Evolutionary conservation across 2,888 invertebrate genomes (phyloP).

Genomic region (Tridacna crocea): DNA sequence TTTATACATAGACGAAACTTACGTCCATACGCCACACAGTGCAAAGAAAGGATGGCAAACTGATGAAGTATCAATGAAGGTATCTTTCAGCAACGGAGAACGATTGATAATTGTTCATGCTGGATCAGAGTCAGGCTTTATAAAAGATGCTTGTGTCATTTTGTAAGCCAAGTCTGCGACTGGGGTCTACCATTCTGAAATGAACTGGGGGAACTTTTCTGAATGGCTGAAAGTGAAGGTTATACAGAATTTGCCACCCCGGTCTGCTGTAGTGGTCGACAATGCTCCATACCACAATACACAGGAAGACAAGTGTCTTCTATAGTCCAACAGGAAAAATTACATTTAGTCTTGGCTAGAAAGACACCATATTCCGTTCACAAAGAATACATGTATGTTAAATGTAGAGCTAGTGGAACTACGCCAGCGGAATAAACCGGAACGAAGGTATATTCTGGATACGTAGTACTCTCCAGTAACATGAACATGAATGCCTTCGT

Average conservation of each 20-base stretch:
- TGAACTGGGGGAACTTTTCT: slow-evolving; percentile 30
- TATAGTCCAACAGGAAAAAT: no score
- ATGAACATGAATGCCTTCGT: no score
- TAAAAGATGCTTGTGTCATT: slow-evolving; percentile 6
- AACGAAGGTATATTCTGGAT: no score
- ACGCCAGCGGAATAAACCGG: no score
- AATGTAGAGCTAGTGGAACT: no score
- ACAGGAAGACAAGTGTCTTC: no score
- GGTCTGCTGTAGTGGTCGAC: slow-evolving; percentile 27
- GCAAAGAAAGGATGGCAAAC: slow-evolving; percentile 20
- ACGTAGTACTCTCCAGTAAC: no score
- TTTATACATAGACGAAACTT: slow-evolving; percentile 21
- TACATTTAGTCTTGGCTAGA: no score
- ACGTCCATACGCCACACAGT: slow-evolving; percentile 14
- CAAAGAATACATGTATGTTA: no score
- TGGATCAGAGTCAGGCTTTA: slow-evolving; percentile 14
- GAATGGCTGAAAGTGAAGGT: slow-evolving; percentile 37
- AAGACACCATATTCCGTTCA: no score
- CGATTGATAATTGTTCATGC: slow-evolving; percentile 35
- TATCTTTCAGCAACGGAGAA: slow-evolving; percentile 20
- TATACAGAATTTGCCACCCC: slow-evolving; percentile 30
- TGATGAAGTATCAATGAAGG: neutral
- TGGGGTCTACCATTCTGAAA: slow-evolving; percentile 45
- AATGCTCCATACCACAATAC: slow-evolving; percentile 40
- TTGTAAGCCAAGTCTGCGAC: slow-evolving; percentile 33